Evolutionary conservation across 2,888 invertebrate genomes (phyloP).

Genomic region (Aporophyla lueneburgensis): DNA sequence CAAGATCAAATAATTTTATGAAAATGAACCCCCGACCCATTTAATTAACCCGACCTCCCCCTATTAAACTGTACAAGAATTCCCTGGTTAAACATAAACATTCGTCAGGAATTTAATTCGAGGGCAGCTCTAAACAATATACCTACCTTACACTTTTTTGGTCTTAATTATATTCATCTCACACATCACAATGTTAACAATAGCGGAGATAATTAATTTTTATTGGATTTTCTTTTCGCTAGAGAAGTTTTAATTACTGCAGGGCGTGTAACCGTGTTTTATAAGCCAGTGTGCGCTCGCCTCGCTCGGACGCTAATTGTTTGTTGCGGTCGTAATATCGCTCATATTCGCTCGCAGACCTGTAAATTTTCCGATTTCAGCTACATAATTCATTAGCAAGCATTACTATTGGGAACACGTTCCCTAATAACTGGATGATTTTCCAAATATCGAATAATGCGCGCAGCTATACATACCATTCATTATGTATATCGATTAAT

Average conservation of each 20-base stretch:
- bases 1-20: slow-evolving; percentile 89
- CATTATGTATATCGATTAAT: slow-evolving; percentile 64
- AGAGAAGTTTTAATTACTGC: slow-evolving; percentile 86
- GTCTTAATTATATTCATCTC: slow-evolving; percentile 79
- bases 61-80: slow-evolving; percentile 88
- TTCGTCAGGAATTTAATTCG: slow-evolving; percentile 88
- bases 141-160: slow-evolving; percentile 84
- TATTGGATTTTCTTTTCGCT: slow-evolving; percentile 86
- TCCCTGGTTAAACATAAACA: slow-evolving; percentile 89
- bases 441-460: slow-evolving; percentile 57
- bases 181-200: slow-evolving; percentile 79
- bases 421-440: slow-evolving; percentile 59
- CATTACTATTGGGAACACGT: slow-evolving; percentile 67
- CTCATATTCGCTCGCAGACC: slow-evolving; percentile 75
- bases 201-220: slow-evolving; percentile 83
- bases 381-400: slow-evolving; percentile 76
- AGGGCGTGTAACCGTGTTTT: slow-evolving; percentile 76
- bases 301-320: slow-evolving; percentile 80
- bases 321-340: slow-evolving; percentile 83
- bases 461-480: slow-evolving; percentile 51
- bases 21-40: slow-evolving; percentile 88
- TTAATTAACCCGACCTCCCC: slow-evolving; percentile 89
- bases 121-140: slow-evolving; percentile 81
- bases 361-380: slow-evolving; percentile 77
- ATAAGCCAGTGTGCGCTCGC: slow-evolving; percentile 71